phyloP scores from a whole-genome alignment of 2,888 invertebrate genomes.

The Agrotis clavis region DNA sequence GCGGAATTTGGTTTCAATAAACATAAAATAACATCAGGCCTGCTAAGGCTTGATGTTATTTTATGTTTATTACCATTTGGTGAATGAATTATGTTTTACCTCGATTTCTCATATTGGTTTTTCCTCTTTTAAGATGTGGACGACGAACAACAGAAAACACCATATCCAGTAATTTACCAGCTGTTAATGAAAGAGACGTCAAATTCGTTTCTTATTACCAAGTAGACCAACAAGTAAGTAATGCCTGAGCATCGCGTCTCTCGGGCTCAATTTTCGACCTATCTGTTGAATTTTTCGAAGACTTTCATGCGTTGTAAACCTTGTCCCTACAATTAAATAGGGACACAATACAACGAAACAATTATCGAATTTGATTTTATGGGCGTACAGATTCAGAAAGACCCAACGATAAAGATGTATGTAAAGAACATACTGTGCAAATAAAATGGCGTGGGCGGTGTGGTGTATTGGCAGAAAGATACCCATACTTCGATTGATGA shows the following conservation, averaged over 20 bases:
- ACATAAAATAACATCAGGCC: no score
- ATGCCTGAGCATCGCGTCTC: no score
- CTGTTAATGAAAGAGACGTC: constrained; percentile 35
- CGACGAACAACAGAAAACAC: constrained; percentile 68
- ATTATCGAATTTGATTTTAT: no score
- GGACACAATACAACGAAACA: no score
- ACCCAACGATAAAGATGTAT: background rate
- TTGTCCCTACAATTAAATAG: no score
- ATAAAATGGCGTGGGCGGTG: background rate
- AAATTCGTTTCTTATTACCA: constrained; percentile 58
- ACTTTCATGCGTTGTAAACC: no score
- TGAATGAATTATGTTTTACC: background rate
- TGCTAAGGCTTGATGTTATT: no score
- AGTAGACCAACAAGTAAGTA: constrained; percentile 62
- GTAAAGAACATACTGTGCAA: background rate
- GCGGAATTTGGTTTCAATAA: no score
- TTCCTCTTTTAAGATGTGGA: constrained; percentile 66
- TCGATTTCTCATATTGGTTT: background rate
- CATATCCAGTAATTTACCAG: constrained; percentile 55
- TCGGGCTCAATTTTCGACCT: no score
- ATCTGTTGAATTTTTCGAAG: no score
- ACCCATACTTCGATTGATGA: background rate
- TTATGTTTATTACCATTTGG: no score
- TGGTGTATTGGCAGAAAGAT: background rate
- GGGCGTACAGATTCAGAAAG: no score